These are phyloP conservation scores for Tribolium freemani DNA, from an alignment of 2,888 invertebrate species.

Conservation along the genomic window DNA sequence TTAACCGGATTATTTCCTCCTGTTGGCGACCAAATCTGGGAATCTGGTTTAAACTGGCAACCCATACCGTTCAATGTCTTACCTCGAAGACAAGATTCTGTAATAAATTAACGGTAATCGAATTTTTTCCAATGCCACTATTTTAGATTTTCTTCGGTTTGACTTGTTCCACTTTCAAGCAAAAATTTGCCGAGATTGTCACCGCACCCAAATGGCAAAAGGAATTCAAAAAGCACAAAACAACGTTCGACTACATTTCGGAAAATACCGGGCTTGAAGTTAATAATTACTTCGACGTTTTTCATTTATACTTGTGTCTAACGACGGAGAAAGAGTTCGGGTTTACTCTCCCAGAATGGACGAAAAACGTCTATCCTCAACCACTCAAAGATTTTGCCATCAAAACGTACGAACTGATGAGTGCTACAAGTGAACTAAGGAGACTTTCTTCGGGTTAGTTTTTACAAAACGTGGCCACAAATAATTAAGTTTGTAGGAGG, in stretches of 20 bases:
- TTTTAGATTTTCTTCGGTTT: conserved; percentile 48
- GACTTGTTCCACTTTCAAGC: conserved; percentile 41
- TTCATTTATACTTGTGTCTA: conserved; percentile 70
- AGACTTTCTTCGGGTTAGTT: conserved; percentile 65
- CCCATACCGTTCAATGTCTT: conserved; percentile 56
- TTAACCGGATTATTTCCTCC: conserved; percentile 80
- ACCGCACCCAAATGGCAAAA: conserved; percentile 63
- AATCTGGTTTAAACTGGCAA: conserved; percentile 62
- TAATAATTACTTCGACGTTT: conserved; percentile 71
- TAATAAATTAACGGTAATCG: conserved; percentile 24
- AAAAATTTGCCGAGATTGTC: conserved; percentile 20
- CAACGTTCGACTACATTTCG: conserved; percentile 69
- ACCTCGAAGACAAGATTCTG: conserved; percentile 49
- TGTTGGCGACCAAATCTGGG: conserved; percentile 71
- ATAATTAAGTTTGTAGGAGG: conserved; percentile 4
- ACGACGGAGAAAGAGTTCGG: conserved; percentile 64
- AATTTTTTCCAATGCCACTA: not conserved
- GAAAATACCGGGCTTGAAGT: conserved; percentile 69
- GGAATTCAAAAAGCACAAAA: conserved; percentile 66
- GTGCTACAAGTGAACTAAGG: conserved; percentile 58
- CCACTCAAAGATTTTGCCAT: conserved; percentile 58
- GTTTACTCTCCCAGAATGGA: conserved; percentile 71
- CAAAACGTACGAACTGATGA: conserved; percentile 63
- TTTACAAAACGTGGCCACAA: not conserved
- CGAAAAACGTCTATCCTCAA: conserved; percentile 31